Evolutionary conservation across 2,113 vertebrate genomes (phyloP).

Genomic region (Apteryx mantelli): DNA sequence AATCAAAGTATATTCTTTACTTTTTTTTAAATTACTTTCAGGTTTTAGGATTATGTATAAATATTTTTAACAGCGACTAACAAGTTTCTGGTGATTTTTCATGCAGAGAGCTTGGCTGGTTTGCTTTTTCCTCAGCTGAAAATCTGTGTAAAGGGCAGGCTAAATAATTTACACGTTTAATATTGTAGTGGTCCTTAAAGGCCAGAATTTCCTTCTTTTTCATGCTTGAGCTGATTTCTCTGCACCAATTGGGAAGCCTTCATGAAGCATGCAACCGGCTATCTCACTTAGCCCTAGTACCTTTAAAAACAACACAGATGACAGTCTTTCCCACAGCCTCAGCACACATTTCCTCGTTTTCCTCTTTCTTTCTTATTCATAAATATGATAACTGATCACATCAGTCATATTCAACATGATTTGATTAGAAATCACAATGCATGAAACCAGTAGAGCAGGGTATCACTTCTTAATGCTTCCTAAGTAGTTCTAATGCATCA

Average conservation of each 20-base stretch:
- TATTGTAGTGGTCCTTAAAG: slow-evolving; percentile 72
- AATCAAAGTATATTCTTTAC: neutral
- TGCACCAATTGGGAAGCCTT: neutral
- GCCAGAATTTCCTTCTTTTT: slow-evolving; percentile 58
- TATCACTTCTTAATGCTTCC: neutral
- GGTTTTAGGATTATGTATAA: neutral
- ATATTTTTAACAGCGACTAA: neutral
- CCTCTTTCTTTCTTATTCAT: neutral
- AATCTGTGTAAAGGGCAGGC: slow-evolving; percentile 29
- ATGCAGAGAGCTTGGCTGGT: neutral
- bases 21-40: neutral
- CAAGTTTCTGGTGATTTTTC: neutral
- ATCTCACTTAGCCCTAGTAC: neutral
- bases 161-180: slow-evolving; percentile 81
- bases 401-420: neutral
- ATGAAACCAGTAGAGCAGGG: neutral
- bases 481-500: neutral
- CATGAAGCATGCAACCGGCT: neutral
- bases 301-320: neutral
- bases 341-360: neutral
- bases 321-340: neutral
- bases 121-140: slow-evolving; percentile 17
- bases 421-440: neutral
- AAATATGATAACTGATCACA: neutral
- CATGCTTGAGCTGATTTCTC: slow-evolving; percentile 6